A percentile compares a stretch with the other conserved stretches of the same genome.
These are phyloP conservation scores for Vidua macroura DNA, from an alignment of 2,113 vertebrate genomes.

Conservation along the genomic window DNA sequence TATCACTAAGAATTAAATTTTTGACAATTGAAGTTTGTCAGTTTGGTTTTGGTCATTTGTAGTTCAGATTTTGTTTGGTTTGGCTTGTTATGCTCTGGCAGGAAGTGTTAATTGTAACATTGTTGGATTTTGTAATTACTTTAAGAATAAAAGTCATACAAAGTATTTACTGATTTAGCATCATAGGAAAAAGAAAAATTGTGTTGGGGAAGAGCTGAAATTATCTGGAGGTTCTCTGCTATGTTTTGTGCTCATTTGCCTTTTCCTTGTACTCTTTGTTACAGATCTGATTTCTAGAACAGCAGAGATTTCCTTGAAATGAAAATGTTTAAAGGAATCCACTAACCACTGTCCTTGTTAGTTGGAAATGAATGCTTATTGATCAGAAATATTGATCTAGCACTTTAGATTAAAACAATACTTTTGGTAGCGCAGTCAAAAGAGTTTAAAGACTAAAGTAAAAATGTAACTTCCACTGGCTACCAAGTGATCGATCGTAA, in stretches of 20 bases:
- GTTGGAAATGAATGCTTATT: conserved; percentile 81
- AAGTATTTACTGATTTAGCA: neutral
- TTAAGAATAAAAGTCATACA: neutral
- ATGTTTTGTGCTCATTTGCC: conserved; percentile 11
- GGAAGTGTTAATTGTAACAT: neutral
- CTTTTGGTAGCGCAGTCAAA: conserved; percentile 75
- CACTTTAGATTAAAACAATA: conserved; percentile 79
- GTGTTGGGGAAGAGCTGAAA: neutral
- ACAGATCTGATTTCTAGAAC: conserved; percentile 62
- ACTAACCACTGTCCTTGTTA: conserved; percentile 72
- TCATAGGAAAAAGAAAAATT: neutral
- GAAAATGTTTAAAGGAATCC: conserved; percentile 71
- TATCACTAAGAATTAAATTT: neutral
- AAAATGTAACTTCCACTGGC: conserved; percentile 77
- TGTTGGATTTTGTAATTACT: neutral
- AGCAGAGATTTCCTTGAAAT: conserved; percentile 60
- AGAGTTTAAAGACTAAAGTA: conserved; percentile 79
- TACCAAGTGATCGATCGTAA: conserved; percentile 81
- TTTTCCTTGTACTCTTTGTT: conserved; percentile 36
- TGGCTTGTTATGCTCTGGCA: neutral
- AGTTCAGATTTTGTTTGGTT: neutral
- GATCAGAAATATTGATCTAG: conserved; percentile 78
- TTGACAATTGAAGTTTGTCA: neutral
- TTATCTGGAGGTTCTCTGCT: conserved; percentile 13
- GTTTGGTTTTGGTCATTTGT: neutral